phyloP scores from a whole-genome alignment of 2,888 invertebrate genomes.

The Octodonta nipae region DNA sequence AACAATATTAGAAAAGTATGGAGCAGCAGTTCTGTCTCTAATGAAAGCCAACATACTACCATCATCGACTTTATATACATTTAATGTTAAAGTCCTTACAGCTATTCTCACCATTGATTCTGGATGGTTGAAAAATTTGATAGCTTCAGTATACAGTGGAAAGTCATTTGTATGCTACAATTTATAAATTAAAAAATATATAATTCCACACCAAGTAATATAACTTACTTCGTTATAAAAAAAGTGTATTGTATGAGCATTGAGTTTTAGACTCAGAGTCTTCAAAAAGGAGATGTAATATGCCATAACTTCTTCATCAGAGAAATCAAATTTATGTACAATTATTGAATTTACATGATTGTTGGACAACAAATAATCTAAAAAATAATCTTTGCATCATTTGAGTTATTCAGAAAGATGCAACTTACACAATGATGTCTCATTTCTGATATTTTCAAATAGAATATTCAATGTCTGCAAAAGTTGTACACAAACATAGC shows the following conservation, averaged over 20 bases:
- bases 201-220: no score
- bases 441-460: slow-evolving; percentile 98
- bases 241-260: slow-evolving; percentile 97
- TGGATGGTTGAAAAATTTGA: slow-evolving; percentile 97
- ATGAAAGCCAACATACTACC: slow-evolving; percentile 91
- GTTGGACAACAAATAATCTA: slow-evolving; percentile 97
- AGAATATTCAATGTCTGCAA: slow-evolving; percentile 96
- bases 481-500: slow-evolving; percentile 93
- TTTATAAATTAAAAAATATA: no score
- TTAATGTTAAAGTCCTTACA: slow-evolving; percentile 90
- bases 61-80: slow-evolving; percentile 91
- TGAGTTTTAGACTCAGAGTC: slow-evolving; percentile 91
- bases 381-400: slow-evolving; percentile 29
- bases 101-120: slow-evolving; percentile 99
- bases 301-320: slow-evolving; percentile 99
- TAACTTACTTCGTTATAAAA: slow-evolving; percentile 97
- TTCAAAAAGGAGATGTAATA: slow-evolving; percentile 99
- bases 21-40: slow-evolving; percentile 89
- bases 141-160: slow-evolving; percentile 95
- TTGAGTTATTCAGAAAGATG: background rate
- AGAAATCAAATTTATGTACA: slow-evolving; percentile 98
- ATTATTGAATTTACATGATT: slow-evolving; percentile 99
- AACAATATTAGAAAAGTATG: slow-evolving; percentile 95
- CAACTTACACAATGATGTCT: slow-evolving; percentile 93
- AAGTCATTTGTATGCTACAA: slow-evolving; percentile 93